phyloP scores from a whole-genome alignment of 2,113 vertebrate species.

The Glareola pratincola region DNA sequence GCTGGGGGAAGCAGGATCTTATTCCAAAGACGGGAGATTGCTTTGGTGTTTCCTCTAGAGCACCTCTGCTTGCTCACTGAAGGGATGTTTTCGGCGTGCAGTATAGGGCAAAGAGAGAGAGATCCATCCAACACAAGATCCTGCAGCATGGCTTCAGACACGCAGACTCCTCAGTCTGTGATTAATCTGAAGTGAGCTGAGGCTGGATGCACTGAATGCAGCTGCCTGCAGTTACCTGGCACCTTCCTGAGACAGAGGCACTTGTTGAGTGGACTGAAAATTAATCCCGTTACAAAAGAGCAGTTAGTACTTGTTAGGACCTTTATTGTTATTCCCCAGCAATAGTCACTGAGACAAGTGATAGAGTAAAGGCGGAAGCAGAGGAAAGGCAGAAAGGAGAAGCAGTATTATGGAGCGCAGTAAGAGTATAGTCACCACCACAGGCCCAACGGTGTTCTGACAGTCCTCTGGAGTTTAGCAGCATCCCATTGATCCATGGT shows the following conservation, averaged over 20 bases:
- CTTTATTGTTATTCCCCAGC: no score
- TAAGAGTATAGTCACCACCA: no score
- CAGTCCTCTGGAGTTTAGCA: no score
- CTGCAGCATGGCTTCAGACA: background rate
- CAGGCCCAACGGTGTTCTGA: no score
- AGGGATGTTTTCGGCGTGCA: background rate
- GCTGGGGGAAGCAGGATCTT: background rate
- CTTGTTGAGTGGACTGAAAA: background rate
- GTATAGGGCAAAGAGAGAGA: background rate
- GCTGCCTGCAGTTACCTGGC: background rate
- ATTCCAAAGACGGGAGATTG: background rate
- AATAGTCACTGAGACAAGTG: no score
- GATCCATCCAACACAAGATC: background rate
- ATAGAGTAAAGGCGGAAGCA: no score
- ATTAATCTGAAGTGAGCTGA: background rate
- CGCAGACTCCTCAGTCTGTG: background rate
- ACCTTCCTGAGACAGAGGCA: fast-evolving
- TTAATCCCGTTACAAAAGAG: background rate
- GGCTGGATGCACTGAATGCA: background rate
- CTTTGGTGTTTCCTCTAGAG: background rate
- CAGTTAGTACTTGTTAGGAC: no score
- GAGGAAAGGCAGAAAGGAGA: no score
- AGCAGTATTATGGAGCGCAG: no score
- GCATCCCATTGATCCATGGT: no score
- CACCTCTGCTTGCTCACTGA: background rate